Percentiles rank a stretch among this genome's conserved stretches.
Evolutionary conservation across 1,140 invertebrate genomes (phyloP).

Genomic region (Helicoverpa armigera): DNA sequence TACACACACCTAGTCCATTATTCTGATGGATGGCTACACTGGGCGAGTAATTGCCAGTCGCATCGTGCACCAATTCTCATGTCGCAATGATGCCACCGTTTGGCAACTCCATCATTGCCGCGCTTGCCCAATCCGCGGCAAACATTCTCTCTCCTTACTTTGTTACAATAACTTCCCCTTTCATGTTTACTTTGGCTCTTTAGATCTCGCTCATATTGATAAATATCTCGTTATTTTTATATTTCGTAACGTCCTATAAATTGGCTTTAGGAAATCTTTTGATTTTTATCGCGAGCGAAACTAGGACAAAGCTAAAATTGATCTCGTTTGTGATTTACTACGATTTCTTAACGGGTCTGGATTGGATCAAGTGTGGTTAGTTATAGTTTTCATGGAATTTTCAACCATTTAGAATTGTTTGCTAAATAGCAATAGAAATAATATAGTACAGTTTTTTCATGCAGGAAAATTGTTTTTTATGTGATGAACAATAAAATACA

Average conservation of each 20-base stretch:
- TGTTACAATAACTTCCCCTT: slow-evolving; percentile 6
- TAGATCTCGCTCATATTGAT: slow-evolving; percentile 14
- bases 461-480: neutral
- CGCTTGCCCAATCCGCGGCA: slow-evolving; percentile 21
- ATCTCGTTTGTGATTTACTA: no score
- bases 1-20: slow-evolving; percentile 4
- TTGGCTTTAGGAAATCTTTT: neutral
- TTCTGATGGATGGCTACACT: neutral
- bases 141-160: slow-evolving; percentile 21
- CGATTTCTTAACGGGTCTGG: no score
- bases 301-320: neutral
- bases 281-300: neutral
- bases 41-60: slow-evolving; percentile 13
- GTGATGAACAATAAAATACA: slow-evolving; percentile 11
- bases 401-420: no score
- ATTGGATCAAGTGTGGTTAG: no score
- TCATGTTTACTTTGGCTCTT: slow-evolving; percentile 4
- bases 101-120: slow-evolving; percentile 39
- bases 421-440: no score
- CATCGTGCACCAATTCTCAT: slow-evolving; percentile 31
- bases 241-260: slow-evolving; percentile 9
- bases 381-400: no score
- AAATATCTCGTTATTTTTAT: neutral
- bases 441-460: neutral
- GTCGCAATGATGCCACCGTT: slow-evolving; percentile 45